Conservation (phyloP, 1,140 invertebrate genomes). For the Pseudomyrmex sp. region DNA sequence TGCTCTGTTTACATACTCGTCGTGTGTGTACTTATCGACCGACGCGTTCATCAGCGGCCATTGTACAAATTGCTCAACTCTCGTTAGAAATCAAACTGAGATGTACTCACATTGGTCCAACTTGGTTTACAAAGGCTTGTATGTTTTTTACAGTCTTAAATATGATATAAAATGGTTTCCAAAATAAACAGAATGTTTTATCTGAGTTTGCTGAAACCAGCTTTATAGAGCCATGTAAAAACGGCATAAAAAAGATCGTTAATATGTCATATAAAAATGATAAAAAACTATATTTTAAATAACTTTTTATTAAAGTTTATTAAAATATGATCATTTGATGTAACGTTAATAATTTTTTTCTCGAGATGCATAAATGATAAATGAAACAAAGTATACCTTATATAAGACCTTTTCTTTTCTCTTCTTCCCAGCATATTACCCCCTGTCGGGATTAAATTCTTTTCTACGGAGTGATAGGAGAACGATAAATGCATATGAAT, state of each 20-base stretch:
- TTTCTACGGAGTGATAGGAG: constrained; percentile 2
- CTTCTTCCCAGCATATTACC: constrained; percentile 12
- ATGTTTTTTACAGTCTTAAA: no score
- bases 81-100: neutral
- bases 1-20: constrained; percentile 11
- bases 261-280: neutral
- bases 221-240: neutral
- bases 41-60: neutral
- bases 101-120: neutral
- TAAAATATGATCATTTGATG: no score
- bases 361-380: neutral
- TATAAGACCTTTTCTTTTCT: neutral
- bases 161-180: neutral
- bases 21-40: constrained; percentile 3
- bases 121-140: neutral
- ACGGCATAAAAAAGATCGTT: neutral
- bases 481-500: neutral
- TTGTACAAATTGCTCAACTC: constrained; percentile 19
- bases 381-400: neutral
- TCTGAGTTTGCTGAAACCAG: neutral
- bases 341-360: neutral
- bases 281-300: neutral
- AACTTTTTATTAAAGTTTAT: neutral
- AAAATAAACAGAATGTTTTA: constrained; percentile 5
- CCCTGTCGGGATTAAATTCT: neutral